Conservation (phyloP, 2,888 invertebrate genomes). For the Dyspetes luteomarginatus region DNA sequence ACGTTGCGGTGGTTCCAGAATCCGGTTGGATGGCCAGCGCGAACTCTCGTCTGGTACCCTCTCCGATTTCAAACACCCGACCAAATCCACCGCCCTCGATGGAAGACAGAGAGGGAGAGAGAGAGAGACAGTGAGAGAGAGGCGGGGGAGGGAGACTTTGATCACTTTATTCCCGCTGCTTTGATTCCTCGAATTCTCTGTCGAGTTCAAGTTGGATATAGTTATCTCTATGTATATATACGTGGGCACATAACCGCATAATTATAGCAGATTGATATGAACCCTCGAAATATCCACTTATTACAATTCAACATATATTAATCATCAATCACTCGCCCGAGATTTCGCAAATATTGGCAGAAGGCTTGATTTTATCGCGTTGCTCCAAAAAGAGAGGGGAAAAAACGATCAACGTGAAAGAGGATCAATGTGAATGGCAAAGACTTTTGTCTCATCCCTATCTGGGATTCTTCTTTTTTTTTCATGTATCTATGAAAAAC, state of each 20-base stretch:
- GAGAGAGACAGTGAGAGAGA: constrained; percentile 15
- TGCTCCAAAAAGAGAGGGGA: neutral
- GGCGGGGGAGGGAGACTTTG: constrained; percentile 70
- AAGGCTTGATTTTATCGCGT: neutral
- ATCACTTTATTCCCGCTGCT: constrained; percentile 73
- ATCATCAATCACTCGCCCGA: neutral
- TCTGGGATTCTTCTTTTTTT: neutral
- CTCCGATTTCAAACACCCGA: constrained; percentile 41
- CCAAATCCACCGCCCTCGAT: constrained; percentile 30
- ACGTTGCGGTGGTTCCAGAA: constrained; percentile 57
- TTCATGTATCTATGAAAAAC: neutral
- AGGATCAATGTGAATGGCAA: neutral
- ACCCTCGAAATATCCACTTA: neutral
- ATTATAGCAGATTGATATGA: neutral
- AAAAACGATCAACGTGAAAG: neutral
- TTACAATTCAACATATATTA: neutral
- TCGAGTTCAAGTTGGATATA: constrained; percentile 22
- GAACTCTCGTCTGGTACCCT: neutral
- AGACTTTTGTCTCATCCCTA: neutral
- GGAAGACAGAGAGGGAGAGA: neutral
- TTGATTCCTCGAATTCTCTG: constrained; percentile 52
- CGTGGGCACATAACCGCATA: neutral
- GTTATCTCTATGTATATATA: neutral
- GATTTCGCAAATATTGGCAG: neutral
- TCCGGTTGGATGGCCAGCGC: constrained; percentile 67